Evolutionary conservation across 2,797 vertebrate genomes (phyloP).

Genomic region (Muraenolepis orangiensis): DNA sequence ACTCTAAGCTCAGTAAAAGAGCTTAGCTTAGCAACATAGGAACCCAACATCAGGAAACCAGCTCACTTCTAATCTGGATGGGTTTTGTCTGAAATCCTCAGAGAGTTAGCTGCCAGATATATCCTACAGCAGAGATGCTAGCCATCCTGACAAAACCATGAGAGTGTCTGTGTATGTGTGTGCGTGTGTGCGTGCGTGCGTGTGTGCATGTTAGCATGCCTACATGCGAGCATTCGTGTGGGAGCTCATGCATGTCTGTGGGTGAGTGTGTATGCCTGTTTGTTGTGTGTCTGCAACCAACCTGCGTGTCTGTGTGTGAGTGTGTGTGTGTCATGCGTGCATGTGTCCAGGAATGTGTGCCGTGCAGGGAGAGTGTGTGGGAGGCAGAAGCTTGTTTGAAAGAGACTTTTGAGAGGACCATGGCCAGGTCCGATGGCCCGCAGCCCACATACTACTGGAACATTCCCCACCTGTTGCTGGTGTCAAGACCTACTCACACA

Average conservation of each 20-base stretch:
- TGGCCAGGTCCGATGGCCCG: constrained; percentile 16
- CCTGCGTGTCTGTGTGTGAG: background rate
- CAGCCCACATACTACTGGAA: constrained; percentile 6
- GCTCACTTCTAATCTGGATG: constrained; percentile 51
- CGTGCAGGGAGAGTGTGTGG: constrained; percentile 19
- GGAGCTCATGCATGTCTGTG: background rate
- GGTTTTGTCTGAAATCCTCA: constrained; percentile 54
- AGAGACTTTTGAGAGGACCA: constrained; percentile 19
- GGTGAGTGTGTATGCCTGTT: background rate
- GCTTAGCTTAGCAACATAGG: constrained; percentile 44
- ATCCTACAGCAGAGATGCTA: constrained; percentile 37
- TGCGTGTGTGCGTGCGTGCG: constrained; percentile 9
- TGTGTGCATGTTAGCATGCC: constrained; percentile 20
- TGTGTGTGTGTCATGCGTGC: background rate
- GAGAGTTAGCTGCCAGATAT: constrained; percentile 42
- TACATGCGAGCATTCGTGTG: background rate
- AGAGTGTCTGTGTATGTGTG: constrained; percentile 20
- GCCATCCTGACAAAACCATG: constrained; percentile 27
- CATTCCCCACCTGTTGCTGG: background rate
- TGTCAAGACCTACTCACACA: background rate
- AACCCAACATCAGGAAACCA: constrained; percentile 42
- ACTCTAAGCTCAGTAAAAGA: constrained; percentile 33
- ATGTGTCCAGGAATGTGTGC: background rate
- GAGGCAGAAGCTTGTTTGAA: constrained; percentile 26
- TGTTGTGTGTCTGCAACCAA: background rate